These are phyloP conservation scores for Pao palembangensis DNA, from an alignment of 2,113 vertebrate species.

Conservation along the genomic window DNA sequence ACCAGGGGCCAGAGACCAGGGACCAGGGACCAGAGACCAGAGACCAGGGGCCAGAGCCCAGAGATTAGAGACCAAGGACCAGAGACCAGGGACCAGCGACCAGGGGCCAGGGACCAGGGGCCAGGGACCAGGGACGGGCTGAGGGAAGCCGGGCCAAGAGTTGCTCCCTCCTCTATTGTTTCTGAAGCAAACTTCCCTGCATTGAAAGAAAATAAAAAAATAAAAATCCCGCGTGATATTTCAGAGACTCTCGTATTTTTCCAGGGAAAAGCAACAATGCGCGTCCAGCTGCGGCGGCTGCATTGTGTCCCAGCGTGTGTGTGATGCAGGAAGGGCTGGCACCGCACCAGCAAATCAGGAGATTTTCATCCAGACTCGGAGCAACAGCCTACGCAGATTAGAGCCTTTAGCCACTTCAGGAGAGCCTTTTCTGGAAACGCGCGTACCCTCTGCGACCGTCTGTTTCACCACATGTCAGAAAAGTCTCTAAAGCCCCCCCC, in stretches of 20 bases:
- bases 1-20: too few species aligned
- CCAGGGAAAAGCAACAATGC: conserved; percentile 68
- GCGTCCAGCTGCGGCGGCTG: conserved; percentile 53
- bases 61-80: too few species aligned
- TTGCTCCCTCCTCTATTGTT: conserved; percentile 45
- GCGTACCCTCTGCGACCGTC: too few species aligned
- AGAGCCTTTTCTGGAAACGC: too few species aligned
- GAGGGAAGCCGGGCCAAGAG: conserved; percentile 24
- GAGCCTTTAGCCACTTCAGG: too few species aligned
- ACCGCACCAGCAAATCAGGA: conserved; percentile 45
- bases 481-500: not conserved
- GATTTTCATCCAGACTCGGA: conserved; percentile 35
- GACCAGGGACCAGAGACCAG: too few species aligned
- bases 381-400: not conserved
- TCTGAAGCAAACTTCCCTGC: conserved; percentile 50
- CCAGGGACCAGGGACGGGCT: not conserved
- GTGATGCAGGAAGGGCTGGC: conserved; percentile 55
- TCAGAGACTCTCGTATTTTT: conserved; percentile 53
- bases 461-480: too few species aligned
- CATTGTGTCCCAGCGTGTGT: conserved; percentile 50
- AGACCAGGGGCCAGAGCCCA: too few species aligned
- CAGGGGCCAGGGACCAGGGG: too few species aligned
- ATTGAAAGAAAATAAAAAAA: conserved; percentile 7
- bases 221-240: conserved; percentile 42
- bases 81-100: too few species aligned